A percentile compares a stretch with the other conserved stretches of the same genome.
Evolutionary conservation across 92 coral and sea anemone species (phyloP).

Genomic region (Chrysogorgia sp.): DNA sequence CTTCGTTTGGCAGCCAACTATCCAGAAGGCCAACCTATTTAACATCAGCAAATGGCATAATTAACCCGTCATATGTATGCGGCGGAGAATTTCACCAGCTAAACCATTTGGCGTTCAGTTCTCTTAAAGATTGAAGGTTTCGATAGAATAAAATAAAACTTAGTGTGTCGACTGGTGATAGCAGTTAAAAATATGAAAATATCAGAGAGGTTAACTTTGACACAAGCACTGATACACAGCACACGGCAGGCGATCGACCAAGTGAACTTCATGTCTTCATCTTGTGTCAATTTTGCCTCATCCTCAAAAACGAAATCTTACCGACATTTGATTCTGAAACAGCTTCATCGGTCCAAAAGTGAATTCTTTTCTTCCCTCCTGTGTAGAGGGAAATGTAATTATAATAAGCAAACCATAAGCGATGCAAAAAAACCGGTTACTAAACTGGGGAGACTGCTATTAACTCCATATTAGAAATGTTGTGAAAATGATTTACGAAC

Average conservation of each 20-base stretch:
- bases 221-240: background rate
- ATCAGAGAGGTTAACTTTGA: background rate
- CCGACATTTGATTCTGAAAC: slow-evolving; percentile 96
- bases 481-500: slow-evolving; percentile 49
- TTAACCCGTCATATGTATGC: slow-evolving; percentile 17
- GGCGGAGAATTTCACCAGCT: background rate
- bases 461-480: background rate
- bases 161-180: background rate
- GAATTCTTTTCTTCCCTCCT: slow-evolving; percentile 89
- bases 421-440: background rate
- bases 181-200: background rate
- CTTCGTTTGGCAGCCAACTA: slow-evolving; percentile 11
- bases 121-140: background rate
- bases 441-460: background rate
- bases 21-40: slow-evolving; percentile 32
- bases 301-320: slow-evolving; percentile 44
- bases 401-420: slow-evolving; percentile 8
- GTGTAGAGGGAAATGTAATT: slow-evolving; percentile 38
- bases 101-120: background rate
- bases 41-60: slow-evolving; percentile 41
- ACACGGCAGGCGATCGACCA: slow-evolving; percentile 27
- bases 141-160: background rate
- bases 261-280: background rate
- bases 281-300: background rate
- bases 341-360: slow-evolving; percentile 96